Base-by-base conservation (phyloP, 1,140 invertebrate genomes). In the Pristionchus pacificus region DNA sequence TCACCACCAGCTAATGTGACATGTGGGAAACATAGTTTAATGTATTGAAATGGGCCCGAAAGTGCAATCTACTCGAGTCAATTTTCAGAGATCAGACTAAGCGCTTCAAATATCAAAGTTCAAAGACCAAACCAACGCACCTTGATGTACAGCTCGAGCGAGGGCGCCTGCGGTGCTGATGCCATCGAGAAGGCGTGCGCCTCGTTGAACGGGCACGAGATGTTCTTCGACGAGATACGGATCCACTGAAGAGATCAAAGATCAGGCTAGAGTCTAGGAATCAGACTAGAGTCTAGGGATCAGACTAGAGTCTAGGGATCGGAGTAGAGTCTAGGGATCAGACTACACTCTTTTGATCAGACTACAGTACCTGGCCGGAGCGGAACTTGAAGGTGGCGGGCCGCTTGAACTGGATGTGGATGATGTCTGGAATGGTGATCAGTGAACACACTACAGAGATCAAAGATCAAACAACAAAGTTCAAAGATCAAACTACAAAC, bases 181-280 rank as follows among this genome's bases (percentile, higher is more conserved):
- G 96, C 98, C 59, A 99, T 85, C 0, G 96, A 98, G 80, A 99
- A 97, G 0, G 95, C 95, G 85, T 99, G 96, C 85, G 93, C 97
- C 84, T 98, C 96, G 75, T 93, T 90, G 27, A 90, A 90, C 68
- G 74, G 72, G 57, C 80, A 82, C 15, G 90, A 89, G 79, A 98
- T 95, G 0, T 91, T 90, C 0, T 93, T 95, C 81, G 95, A 98
- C 0, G 93, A 90, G 13, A 98, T 86, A 0, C 95, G 88, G 1
- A 98, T 92, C 90, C 90, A 91, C 84, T 90, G 88, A 24, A 27
- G 15, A 61, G 29, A 61, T 61, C 60, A 61, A 1, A 27, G 10
- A 0, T 61, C 1, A 27, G 13, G 15, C 29, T 61, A 27, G 25
- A 61, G 24, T 14, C n/a, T n/a, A n/a, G n/a, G n/a, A n/a, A n/a